Percentiles rank a stretch among this genome's conserved stretches.
These are phyloP conservation scores for Pseudopleuronectes americanus DNA, from an alignment of 2,797 vertebrate species.

Conservation along the genomic window DNA sequence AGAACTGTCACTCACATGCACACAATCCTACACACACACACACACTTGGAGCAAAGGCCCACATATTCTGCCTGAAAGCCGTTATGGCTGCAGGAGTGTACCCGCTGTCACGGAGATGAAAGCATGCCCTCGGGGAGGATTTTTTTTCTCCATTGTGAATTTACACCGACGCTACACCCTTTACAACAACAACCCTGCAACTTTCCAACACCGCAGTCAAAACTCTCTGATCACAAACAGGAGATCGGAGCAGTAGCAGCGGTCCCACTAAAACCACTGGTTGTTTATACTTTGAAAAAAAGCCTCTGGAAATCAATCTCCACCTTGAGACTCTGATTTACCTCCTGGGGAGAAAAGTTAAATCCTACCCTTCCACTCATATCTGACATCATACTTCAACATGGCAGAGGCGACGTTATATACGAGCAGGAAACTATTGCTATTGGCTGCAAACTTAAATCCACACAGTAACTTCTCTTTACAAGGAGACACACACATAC, in stretches of 20 bases:
- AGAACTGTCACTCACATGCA: slow-evolving; percentile 31
- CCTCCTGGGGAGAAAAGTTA: slow-evolving; percentile 40
- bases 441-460: slow-evolving; percentile 57
- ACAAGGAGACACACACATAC: slow-evolving; percentile 15
- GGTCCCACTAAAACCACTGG: slow-evolving; percentile 6
- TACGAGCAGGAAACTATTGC: slow-evolving; percentile 28
- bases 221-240: slow-evolving; percentile 38
- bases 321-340: slow-evolving; percentile 38
- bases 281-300: slow-evolving; percentile 44
- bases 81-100: slow-evolving; percentile 80
- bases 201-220: slow-evolving; percentile 60
- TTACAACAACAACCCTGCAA: slow-evolving; percentile 76
- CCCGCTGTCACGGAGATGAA: slow-evolving; percentile 83
- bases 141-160: slow-evolving; percentile 77
- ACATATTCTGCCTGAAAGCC: slow-evolving; percentile 75
- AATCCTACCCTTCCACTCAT: slow-evolving; percentile 31
- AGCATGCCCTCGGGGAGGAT: slow-evolving; percentile 77
- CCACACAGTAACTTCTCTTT: slow-evolving; percentile 58
- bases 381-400: slow-evolving; percentile 37
- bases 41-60: slow-evolving; percentile 39
- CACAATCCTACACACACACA: slow-evolving; percentile 20
- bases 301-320: slow-evolving; percentile 36
- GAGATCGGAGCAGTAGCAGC: slow-evolving; percentile 1
- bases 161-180: slow-evolving; percentile 83
- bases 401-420: slow-evolving; percentile 12